Base-by-base conservation (phyloP, 2,797 vertebrate species). In the Etheostoma nigrum region DNA sequence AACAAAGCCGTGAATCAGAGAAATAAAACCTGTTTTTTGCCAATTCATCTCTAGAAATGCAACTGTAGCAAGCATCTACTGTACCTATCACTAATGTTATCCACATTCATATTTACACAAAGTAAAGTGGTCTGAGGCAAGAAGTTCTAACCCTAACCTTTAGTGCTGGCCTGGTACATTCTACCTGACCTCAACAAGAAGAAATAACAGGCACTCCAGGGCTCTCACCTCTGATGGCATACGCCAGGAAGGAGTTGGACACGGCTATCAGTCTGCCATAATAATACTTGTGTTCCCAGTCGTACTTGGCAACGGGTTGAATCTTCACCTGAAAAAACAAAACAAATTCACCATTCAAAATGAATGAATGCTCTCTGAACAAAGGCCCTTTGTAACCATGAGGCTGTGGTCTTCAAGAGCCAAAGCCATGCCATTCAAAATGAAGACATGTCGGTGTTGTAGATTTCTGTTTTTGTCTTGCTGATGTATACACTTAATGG, bases 271-370 rank as follows among this genome's bases (percentile, higher is more conserved):
- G 94, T 82, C 99, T 96, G 75, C 98, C 98, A 42, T 97, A 98
- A 79, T 99, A 98, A 90, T 99, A 99, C 82, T 98, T 99, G 93
- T 99, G 98, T 77, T 99, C 98, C 98, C 98, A 99, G 85, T 99
- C 98, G 4, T 99, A 99, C 79, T 98, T 98, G 79, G 98, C 98
- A 25, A 99, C 96, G 18, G 98, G 97, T 59, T 99, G 98, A 89
- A 99, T 99, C 94, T 99, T 99, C 67, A 99, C 98, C 98, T 99
- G 82, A 66, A 92, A 47, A 19, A 45, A 19, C 55, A 91, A 77
- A 88, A 83, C 16, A 66, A 69, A 81, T 23, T 62, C 5, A 70
- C 0, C 10, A 40, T 47, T 60, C 3, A 74, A 74, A 82, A 72
- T 21, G 0, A 23, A 42, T 14, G 5, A 49, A 55, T 27, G 8